Evolutionary conservation across 1,140 invertebrate genomes (phyloP), one percentile per base, ranked within the genome.

Genomic region (Papilio polyxenes): DNA sequence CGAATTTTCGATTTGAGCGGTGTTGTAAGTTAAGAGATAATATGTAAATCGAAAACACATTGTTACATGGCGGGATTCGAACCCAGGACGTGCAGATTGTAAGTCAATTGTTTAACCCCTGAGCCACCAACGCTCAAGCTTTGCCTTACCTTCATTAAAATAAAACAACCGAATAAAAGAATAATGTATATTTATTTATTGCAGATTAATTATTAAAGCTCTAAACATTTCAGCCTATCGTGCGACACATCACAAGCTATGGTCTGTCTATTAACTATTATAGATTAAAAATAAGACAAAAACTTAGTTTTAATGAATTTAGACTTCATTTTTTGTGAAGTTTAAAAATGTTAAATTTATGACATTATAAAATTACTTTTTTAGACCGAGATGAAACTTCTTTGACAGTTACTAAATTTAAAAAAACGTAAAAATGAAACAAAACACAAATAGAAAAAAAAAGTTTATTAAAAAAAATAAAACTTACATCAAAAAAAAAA

Each of bases 391-490:
- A 31, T 13, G 23, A 65, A 65, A 65, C 62, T 65, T 31, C 23
- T 2, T 65, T 65, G 62, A 0, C 20, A 11, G 9, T 10, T 31
- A 13, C 8, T 23, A 11, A 23, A 31, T 3, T 23, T 31, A 20
- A 20, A 10, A 65, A 65, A 65, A 23, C 31, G 8, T 23, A 4
- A 65, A 65, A 82, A 81, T 20, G 40, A 84, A 82, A 82, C 13
- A 80, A 51, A 76, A 80, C 51, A 56, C 56, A 81, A 75, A 80
- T 69, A 62, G 59, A 44, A 84, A 82, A 84, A 86, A 83, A 85
- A 86, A 82, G 83, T 86, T 86, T 86, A 86, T 86, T 86, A 86
- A 75, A 86, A 83, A 80, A 83, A 83, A 83, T 82, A 83, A 79
- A 82, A 81, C 83, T 78, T 83, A 83, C 49, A 85, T 62, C n/a